Evolutionary conservation across 2,113 vertebrate species (phyloP).

Genomic region (Puffinus mauretanicus): DNA sequence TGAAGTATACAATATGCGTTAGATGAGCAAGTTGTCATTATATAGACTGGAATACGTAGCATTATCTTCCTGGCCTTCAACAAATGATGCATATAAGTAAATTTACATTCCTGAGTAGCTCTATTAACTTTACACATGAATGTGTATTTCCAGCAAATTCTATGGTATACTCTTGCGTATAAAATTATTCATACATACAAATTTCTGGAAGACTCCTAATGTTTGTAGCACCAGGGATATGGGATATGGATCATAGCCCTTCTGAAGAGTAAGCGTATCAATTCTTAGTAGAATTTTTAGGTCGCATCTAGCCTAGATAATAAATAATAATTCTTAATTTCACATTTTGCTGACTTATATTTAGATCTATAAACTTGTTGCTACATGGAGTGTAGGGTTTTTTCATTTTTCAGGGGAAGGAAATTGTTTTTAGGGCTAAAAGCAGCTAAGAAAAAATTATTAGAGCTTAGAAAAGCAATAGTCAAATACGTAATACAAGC

Average conservation of each 20-base stretch:
- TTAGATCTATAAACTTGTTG: neutral
- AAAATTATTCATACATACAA: neutral
- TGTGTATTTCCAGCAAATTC: constrained; percentile 1
- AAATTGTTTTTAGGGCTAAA: neutral
- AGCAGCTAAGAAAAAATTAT: neutral
- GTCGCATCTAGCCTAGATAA: neutral
- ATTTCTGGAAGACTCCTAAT: neutral
- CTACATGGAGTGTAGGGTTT: neutral
- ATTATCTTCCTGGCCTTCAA: neutral
- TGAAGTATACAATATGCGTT: neutral
- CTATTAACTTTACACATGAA: neutral
- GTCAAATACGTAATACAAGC: neutral
- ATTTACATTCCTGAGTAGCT: neutral
- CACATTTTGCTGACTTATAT: neutral
- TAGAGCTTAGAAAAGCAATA: neutral
- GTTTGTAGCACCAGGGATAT: neutral
- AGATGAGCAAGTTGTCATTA: neutral
- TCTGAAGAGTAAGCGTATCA: neutral
- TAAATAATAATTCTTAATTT: neutral
- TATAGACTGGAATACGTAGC: neutral
- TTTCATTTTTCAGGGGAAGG: neutral
- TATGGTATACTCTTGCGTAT: neutral
- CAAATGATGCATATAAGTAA: neutral
- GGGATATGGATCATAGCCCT: neutral
- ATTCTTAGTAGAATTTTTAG: neutral